Percentiles rank a stretch among this genome's conserved stretches.
These are phyloP conservation scores for Lordiphosa andalusiaca DNA, from an alignment of 2,888 invertebrate genomes.

Conservation along the genomic window DNA sequence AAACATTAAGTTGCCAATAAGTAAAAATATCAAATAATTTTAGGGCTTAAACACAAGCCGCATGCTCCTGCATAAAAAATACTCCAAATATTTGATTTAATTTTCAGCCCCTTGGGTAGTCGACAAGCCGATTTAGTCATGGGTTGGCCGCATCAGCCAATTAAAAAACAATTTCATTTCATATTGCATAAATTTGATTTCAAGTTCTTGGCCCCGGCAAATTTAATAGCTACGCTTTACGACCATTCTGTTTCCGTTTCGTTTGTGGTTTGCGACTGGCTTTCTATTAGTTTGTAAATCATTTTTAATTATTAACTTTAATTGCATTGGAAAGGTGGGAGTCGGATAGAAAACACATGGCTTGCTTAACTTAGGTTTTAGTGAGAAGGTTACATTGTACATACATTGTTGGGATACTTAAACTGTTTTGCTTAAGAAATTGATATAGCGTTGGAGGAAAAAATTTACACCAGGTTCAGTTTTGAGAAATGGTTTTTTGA, in stretches of 20 bases:
- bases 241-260: constrained; percentile 13
- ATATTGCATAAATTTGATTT: constrained; percentile 57
- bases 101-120: constrained; percentile 40
- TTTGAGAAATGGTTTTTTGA: too few species aligned
- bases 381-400: too few species aligned
- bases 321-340: constrained; percentile 58
- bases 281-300: constrained; percentile 51
- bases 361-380: background rate
- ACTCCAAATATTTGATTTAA: constrained; percentile 56
- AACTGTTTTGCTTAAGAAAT: too few species aligned
- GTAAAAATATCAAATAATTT: constrained; percentile 50
- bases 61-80: background rate
- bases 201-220: constrained; percentile 33
- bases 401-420: background rate
- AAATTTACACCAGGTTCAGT: too few species aligned
- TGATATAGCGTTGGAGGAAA: too few species aligned
- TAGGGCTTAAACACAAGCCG: constrained; percentile 31
- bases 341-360: background rate
- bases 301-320: constrained; percentile 72
- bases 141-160: constrained; percentile 37
- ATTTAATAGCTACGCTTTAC: constrained; percentile 41
- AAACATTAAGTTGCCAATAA: constrained; percentile 27
- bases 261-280: constrained; percentile 18
- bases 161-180: constrained; percentile 62
- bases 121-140: constrained; percentile 21